Evolutionary conservation across 2,888 invertebrate species (phyloP).

Genomic region (Eupithecia tripunctaria): DNA sequence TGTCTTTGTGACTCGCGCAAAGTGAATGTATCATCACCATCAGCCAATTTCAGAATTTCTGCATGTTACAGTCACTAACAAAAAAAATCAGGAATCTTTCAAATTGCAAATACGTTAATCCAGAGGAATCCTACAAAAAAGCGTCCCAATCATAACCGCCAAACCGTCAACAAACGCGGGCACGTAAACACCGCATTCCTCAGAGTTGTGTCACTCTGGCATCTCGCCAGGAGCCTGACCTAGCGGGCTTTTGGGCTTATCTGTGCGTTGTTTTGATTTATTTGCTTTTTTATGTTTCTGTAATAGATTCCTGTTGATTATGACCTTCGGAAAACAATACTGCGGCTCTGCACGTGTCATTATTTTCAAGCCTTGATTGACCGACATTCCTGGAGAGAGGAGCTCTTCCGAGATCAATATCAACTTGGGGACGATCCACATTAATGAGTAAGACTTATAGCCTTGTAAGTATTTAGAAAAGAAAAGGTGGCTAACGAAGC

Average conservation of each 20-base stretch:
- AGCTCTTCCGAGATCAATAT: not conserved
- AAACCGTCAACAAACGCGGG: constrained; percentile 65
- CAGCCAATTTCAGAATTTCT: not conserved
- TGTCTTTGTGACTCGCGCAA: not conserved
- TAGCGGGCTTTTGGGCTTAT: constrained; percentile 54
- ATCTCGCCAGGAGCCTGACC: constrained; percentile 71
- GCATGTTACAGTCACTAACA: not conserved
- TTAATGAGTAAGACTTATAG: not conserved
- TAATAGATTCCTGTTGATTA: constrained; percentile 4
- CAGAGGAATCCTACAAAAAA: constrained; percentile 1
- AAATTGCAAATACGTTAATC: not conserved
- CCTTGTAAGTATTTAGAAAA: not conserved
- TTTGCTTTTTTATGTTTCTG: constrained; percentile 27
- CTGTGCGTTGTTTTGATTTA: constrained; percentile 43
- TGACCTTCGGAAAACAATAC: constrained; percentile 28
- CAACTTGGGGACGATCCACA: not conserved
- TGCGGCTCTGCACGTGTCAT: not conserved
- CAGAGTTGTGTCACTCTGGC: constrained; percentile 76
- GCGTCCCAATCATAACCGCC: constrained; percentile 38
- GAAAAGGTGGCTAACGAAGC: not conserved
- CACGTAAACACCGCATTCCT: constrained; percentile 78
- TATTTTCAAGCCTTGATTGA: not conserved
- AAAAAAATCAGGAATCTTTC: not conserved
- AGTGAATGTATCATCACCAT: not conserved
- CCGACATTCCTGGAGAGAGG: too few relatives aligned